Percentiles rank a stretch among this genome's conserved stretches.
Conservation (phyloP, 2,888 invertebrate genomes). For the Xestia ashworthii region DNA sequence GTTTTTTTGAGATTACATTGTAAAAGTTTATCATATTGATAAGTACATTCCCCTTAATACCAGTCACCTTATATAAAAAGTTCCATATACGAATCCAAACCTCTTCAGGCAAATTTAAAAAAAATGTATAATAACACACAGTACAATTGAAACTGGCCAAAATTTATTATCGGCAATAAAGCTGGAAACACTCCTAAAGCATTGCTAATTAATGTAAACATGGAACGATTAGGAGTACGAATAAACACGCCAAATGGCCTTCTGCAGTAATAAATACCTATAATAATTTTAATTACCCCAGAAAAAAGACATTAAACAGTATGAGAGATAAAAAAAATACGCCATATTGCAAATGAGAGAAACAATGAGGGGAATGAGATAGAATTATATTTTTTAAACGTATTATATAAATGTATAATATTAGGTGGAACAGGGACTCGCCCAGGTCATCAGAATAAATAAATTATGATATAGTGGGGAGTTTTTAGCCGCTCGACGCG, state of each 20-base stretch:
- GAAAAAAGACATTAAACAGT: constrained; percentile 88
- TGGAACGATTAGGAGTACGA: constrained; percentile 87
- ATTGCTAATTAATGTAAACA: constrained; percentile 91
- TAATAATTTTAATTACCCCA: constrained; percentile 89
- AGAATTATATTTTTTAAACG: constrained; percentile 79
- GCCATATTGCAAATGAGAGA: constrained; percentile 88
- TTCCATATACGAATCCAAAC: neutral
- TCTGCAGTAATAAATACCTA: constrained; percentile 88
- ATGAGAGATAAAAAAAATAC: constrained; percentile 83
- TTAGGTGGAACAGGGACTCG: constrained; percentile 82
- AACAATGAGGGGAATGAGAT: constrained; percentile 70
- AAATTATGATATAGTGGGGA: constrained; percentile 89
- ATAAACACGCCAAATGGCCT: constrained; percentile 87
- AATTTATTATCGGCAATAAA: constrained; percentile 89
- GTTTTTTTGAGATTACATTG: neutral
- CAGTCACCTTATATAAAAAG: neutral
- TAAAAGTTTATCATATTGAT: neutral
- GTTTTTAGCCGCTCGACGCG: constrained; percentile 81
- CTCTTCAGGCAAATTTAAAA: constrained; percentile 31
- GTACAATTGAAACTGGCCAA: constrained; percentile 75
- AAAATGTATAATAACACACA: constrained; percentile 57
- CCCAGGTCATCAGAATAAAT: constrained; percentile 88
- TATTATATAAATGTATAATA: constrained; percentile 81
- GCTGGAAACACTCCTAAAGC: constrained; percentile 86
- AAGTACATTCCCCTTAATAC: neutral